Percentiles rank a stretch among this genome's conserved stretches.
Evolutionary conservation across 1,140 invertebrate species (phyloP).

Genomic region (Ptiloglossa arizonensis): DNA sequence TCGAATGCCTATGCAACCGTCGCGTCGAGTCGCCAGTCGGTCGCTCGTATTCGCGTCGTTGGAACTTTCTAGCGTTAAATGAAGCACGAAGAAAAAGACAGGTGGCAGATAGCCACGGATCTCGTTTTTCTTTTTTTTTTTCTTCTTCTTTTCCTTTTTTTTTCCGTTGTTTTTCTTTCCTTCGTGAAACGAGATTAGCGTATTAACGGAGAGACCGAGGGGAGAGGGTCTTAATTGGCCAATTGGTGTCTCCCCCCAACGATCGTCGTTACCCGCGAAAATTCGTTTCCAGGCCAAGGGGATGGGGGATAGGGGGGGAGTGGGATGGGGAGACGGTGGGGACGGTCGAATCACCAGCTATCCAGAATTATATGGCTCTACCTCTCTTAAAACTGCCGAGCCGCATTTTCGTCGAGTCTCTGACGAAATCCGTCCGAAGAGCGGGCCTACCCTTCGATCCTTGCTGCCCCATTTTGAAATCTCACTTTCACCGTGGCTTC

Average conservation of each 20-base stretch:
- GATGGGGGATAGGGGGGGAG: too few relatives aligned
- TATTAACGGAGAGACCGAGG: constrained; percentile 8
- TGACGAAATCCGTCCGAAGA: constrained; percentile 73
- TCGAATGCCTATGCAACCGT: constrained; percentile 31
- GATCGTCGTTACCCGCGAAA: too few relatives aligned
- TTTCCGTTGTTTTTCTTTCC: not conserved
- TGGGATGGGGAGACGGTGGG: too few relatives aligned
- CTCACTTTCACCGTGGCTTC: constrained; percentile 28
- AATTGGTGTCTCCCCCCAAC: not conserved
- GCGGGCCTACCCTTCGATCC: constrained; percentile 74
- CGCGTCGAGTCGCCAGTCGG: not conserved
- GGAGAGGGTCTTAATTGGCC: not conserved
- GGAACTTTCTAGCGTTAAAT: constrained; percentile 44
- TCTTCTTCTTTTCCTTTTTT: not conserved
- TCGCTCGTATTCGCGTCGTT: constrained; percentile 18
- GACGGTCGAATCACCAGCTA: not conserved
- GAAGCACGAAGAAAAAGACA: constrained; percentile 30
- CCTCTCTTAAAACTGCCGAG: constrained; percentile 79
- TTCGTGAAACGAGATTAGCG: not conserved
- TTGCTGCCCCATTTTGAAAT: constrained; percentile 72
- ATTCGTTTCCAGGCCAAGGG: not conserved
- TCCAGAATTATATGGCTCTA: constrained; percentile 50
- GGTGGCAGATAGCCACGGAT: not conserved
- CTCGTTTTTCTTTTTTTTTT: not conserved
- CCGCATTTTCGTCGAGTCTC: constrained; percentile 76